Conservation (phyloP, 2,888 invertebrate genomes). For the Lochmaea capreae region DNA sequence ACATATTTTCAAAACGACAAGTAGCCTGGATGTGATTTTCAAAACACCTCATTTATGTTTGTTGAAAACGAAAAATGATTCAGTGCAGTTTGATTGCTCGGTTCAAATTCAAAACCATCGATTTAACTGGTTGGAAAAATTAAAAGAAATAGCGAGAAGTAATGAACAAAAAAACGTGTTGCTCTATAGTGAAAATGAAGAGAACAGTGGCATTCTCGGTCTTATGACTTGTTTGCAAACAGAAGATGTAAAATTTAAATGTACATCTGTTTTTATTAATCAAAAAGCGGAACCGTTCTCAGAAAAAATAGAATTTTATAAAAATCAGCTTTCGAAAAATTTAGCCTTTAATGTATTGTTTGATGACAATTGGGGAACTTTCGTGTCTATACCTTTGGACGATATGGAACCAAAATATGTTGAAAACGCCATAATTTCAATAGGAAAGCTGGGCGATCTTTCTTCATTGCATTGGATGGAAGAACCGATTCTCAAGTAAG, state of each 20-base stretch:
- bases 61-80: conserved; percentile 3
- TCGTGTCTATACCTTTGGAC: conserved; percentile 44
- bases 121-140: conserved; percentile 58
- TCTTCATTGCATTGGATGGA: conserved; percentile 84
- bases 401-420: conserved; percentile 32
- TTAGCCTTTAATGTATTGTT: conserved; percentile 50
- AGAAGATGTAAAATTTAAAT: conserved; percentile 40
- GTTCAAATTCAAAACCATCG: conserved; percentile 37
- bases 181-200: conserved; percentile 41
- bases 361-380: conserved; percentile 52
- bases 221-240: conserved; percentile 47
- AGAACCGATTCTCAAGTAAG: conserved; percentile 63
- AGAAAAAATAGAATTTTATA: conserved; percentile 44
- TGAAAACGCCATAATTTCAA: conserved; percentile 66
- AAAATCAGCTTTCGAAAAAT: conserved; percentile 48
- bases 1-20: neutral
- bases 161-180: conserved; percentile 36
- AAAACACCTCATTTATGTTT: conserved; percentile 26
- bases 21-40: conserved; percentile 31
- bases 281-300: conserved; percentile 45
- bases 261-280: conserved; percentile 46
- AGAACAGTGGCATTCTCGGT: conserved; percentile 50
- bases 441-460: conserved; percentile 75
- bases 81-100: conserved; percentile 23
- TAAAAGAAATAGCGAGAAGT: conserved; percentile 27